Conservation (phyloP, 2,797 vertebrate species). For the Podarcis lilfordi region DNA sequence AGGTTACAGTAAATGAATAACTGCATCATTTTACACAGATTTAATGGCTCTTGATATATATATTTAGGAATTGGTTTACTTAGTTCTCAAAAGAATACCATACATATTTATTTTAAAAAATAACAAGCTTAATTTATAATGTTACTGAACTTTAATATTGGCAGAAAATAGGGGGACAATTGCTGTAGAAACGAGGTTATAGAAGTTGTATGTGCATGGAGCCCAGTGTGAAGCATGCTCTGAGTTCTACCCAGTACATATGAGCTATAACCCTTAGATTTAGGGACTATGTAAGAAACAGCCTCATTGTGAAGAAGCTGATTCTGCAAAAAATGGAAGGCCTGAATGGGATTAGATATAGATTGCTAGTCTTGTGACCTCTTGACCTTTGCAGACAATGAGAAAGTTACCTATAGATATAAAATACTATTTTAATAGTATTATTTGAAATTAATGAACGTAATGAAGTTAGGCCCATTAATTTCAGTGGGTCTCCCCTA, state of each 20-base stretch:
- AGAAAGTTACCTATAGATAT: background rate
- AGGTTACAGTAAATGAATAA: slow-evolving; percentile 1
- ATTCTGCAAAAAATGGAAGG: background rate
- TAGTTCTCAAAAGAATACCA: background rate
- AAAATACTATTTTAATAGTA: background rate
- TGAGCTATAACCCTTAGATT: background rate
- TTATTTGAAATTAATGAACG: no score
- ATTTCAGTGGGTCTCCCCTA: background rate
- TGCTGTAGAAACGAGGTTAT: no score
- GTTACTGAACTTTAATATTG: slow-evolving; percentile 7
- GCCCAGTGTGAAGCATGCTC: background rate
- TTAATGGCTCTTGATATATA: background rate
- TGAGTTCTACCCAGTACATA: background rate
- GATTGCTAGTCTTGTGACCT: background rate
- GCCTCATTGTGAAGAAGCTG: background rate
- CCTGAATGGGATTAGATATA: background rate
- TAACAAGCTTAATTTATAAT: slow-evolving; percentile 3
- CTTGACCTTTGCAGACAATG: background rate
- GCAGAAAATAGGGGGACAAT: background rate
- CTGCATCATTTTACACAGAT: background rate
- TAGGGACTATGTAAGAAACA: background rate
- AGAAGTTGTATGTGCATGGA: background rate
- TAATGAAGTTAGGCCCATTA: background rate
- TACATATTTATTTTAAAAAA: background rate
- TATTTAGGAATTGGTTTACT: background rate